Conservation (phyloP, 2,888 invertebrate species). For the Ganaspis brasiliensis region DNA sequence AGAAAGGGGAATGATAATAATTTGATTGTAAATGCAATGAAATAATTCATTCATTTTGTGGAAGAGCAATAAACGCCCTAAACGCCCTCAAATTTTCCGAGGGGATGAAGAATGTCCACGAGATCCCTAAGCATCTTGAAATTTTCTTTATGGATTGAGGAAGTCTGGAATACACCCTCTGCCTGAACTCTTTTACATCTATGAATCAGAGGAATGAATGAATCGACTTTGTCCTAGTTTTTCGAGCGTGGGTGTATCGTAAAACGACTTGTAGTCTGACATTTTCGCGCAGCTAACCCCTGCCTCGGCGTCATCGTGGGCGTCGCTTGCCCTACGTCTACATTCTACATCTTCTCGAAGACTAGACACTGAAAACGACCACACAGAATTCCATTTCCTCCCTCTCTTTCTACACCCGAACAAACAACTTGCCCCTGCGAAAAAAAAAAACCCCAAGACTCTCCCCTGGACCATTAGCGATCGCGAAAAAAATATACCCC, state of each 20-base stretch:
- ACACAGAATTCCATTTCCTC: constrained; percentile 74
- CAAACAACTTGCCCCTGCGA: constrained; percentile 66
- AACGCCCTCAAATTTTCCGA: background rate
- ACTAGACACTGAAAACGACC: constrained; percentile 65
- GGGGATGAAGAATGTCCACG: background rate
- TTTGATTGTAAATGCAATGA: too few relatives aligned
- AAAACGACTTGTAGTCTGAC: constrained; percentile 65
- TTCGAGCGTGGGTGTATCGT: constrained; percentile 71
- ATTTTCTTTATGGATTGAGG: background rate
- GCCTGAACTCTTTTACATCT: constrained; percentile 34
- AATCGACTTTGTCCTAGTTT: constrained; percentile 77
- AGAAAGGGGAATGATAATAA: background rate
- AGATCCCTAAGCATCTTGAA: constrained; percentile 2
- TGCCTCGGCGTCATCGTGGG: constrained; percentile 73
- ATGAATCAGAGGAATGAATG: constrained; percentile 73
- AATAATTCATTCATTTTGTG: background rate
- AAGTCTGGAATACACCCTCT: background rate
- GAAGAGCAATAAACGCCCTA: background rate
- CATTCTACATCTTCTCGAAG: constrained; percentile 52
- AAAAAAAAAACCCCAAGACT: constrained; percentile 39
- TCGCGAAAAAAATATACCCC: constrained; percentile 22
- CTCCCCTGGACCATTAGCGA: constrained; percentile 28
- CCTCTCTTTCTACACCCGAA: constrained; percentile 59
- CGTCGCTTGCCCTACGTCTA: constrained; percentile 70
- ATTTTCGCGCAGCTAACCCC: constrained; percentile 66